Conservation (phyloP, 2,797 vertebrate species). For the Rousettus madagascariensis region DNA sequence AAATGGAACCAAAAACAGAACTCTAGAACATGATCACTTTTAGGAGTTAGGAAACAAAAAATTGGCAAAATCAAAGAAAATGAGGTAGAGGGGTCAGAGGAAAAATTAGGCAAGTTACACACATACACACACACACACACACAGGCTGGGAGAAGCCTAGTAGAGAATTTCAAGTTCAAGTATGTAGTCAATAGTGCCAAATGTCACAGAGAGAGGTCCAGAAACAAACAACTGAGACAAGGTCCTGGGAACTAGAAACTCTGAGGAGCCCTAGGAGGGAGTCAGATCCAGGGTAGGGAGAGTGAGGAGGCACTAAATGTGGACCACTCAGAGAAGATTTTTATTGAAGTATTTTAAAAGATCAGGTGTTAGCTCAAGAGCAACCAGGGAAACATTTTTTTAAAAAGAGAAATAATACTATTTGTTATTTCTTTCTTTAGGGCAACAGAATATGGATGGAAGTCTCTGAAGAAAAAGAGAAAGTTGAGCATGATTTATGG, state of each 20-base stretch:
- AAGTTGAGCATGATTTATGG: not conserved
- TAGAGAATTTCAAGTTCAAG: not conserved
- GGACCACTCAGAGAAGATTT: not conserved
- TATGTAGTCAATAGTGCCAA: not conserved
- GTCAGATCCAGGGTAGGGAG: not conserved
- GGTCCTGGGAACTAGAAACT: not conserved
- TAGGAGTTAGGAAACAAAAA: not conserved
- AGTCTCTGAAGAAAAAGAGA: not conserved
- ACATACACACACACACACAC: too few relatives aligned
- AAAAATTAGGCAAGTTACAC: not conserved
- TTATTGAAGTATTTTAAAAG: not conserved
- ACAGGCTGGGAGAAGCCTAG: not conserved
- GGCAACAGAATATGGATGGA: not conserved
- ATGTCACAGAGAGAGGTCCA: not conserved
- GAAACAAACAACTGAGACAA: not conserved
- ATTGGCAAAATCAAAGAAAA: not conserved
- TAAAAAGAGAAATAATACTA: not conserved
- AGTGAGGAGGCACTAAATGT: accelerated
- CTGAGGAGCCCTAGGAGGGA: not conserved
- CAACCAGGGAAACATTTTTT: not conserved
- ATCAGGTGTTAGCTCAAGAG: not conserved
- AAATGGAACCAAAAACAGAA: not conserved
- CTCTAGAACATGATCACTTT: not conserved
- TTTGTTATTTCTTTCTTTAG: not conserved
- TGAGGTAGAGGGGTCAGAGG: not conserved